A percentile compares a stretch with the other conserved stretches of the same genome.
These are phyloP conservation scores for Pyrgus malvae DNA, from an alignment of 2,888 invertebrate genomes.

Conservation along the genomic window DNA sequence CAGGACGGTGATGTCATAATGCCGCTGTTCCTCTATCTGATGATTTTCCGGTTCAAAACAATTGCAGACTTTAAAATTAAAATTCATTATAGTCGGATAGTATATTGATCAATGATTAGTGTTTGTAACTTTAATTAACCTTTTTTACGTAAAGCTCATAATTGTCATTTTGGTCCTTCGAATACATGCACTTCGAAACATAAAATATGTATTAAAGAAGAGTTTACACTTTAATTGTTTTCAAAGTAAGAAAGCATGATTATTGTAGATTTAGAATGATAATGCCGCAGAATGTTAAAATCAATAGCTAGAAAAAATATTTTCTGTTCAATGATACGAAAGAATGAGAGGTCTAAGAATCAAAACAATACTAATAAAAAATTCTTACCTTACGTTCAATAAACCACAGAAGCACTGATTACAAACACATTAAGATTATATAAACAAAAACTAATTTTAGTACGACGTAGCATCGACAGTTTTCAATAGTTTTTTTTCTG, in stretches of 20 bases:
- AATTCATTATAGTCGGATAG: no score
- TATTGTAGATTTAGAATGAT: no score
- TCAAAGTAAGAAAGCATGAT: no score
- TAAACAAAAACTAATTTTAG: constrained; percentile 53
- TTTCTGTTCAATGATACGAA: no score
- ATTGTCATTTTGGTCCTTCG: constrained; percentile 15
- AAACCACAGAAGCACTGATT: constrained; percentile 45
- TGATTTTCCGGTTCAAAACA: neutral
- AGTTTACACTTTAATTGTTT: no score
- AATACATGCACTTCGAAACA: no score
- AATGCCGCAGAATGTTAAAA: neutral
- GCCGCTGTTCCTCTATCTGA: neutral
- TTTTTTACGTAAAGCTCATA: no score
- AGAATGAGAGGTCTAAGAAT: no score
- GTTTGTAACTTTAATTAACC: no score
- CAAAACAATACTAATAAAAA: neutral
- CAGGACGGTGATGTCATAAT: constrained; percentile 31
- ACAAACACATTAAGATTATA: constrained; percentile 54
- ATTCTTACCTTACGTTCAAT: constrained; percentile 53
- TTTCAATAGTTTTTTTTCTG: constrained; percentile 34
- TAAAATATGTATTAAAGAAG: no score
- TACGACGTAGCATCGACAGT: constrained; percentile 46
- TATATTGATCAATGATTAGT: no score
- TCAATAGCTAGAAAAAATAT: neutral
- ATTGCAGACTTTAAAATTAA: no score